Evolutionary conservation across 2,113 vertebrate genomes (phyloP), one percentile per base, ranked within the genome.

Genomic region (Otolemur garnettii): DNA sequence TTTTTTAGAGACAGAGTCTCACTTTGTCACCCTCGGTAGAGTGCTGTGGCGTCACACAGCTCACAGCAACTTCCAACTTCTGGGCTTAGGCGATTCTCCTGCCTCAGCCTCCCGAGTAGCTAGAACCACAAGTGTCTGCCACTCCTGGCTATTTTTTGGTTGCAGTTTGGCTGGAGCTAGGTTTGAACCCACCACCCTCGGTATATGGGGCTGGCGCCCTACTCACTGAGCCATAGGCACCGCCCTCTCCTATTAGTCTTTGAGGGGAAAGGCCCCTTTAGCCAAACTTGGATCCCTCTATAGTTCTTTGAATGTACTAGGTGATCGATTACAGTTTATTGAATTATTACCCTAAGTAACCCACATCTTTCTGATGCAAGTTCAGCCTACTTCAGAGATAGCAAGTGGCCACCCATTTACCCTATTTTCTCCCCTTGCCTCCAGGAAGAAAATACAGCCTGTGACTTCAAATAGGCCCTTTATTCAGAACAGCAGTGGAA

Each of bases 401-500:
- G 9, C 71, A 57, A 15, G 53, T 87, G 18, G 15, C 55, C 33
- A 26, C 66, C 30, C 26, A 21, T 11, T 77, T n/a, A 83, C 10
- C 33, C 82, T 33, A 19, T 62, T 93, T 92, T 55, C 28, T 69
- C 64, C 78, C 62, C 88, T 82, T 86, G 42, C 81, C 55, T 33
- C 13, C 50, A 82, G 21, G 26, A 96, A 93, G 21, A 90, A 92
- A 81, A 87, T 28, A 68, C 5, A 87, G 3, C 35, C 91, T 95
- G 22, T 10, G 55, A 69, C n/a, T 93, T 45, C 94, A 91, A 84
- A 90, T 59, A 90, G 55, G 45, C 12, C n/a, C 93, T 98, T 97
- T 98, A 98, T 97, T 98, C 62, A 62, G 60, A 38, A 97, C 42
- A 89, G 55, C 78, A 28, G 5, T 72, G 71, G 50, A 59, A 92